These are phyloP conservation scores for Elysia crispata DNA, from an alignment of 2,888 invertebrate species.

Conservation along the genomic window DNA sequence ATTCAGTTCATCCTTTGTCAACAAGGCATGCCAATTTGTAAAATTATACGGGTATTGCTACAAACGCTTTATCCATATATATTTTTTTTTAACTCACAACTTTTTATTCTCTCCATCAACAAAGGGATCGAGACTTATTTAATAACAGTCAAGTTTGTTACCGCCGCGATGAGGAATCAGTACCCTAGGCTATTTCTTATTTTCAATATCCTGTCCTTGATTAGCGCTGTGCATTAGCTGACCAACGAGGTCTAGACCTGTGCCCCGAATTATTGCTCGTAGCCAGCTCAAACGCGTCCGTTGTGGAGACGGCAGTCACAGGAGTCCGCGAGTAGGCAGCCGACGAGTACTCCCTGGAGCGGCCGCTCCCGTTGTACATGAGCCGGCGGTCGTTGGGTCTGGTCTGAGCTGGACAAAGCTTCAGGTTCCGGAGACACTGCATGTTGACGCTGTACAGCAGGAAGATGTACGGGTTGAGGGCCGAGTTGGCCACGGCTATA, in stretches of 20 bases:
- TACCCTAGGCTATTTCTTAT: no score
- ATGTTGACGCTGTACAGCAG: slow-evolving; percentile 72
- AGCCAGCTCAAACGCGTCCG: slow-evolving; percentile 54
- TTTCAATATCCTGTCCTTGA: no score
- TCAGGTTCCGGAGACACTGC: slow-evolving; percentile 54
- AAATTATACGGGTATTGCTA: no score
- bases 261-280: background rate
- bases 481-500: slow-evolving; percentile 74
- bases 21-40: no score
- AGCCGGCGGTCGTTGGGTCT: slow-evolving; percentile 53
- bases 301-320: slow-evolving; percentile 42
- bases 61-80: no score
- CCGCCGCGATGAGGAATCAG: no score
- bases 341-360: slow-evolving; percentile 55
- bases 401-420: slow-evolving; percentile 53
- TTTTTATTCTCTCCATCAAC: no score
- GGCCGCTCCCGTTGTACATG: slow-evolving; percentile 58
- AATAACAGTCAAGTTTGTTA: no score
- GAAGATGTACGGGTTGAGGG: slow-evolving; percentile 75
- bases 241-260: background rate
- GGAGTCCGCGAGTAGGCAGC: slow-evolving; percentile 52
- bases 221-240: background rate
- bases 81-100: no score
- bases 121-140: no score
- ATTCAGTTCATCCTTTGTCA: no score